phyloP scores from a whole-genome alignment of 1,140 invertebrate genomes.

The Drosophila repleta region DNA sequence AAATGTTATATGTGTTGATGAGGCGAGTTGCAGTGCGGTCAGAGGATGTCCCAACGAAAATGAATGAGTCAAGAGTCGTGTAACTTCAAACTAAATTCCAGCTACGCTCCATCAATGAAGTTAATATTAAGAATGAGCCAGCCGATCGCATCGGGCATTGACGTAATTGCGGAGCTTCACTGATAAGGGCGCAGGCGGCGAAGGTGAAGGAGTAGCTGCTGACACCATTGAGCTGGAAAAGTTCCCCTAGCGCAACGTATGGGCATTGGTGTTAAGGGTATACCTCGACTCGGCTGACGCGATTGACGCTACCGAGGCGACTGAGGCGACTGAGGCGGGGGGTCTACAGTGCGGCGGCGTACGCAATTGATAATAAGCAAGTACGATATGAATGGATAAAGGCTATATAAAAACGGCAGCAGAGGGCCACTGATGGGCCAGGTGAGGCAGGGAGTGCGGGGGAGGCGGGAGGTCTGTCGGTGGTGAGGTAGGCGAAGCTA shows the following conservation, averaged over 20 bases:
- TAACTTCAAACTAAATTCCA: neutral
- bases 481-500: neutral
- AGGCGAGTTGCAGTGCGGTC: no score
- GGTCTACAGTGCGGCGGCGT: no score
- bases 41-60: neutral
- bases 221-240: conserved; percentile 16
- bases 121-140: conserved; percentile 12
- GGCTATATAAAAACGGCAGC: no score
- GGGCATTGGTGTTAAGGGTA: neutral
- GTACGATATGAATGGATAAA: no score
- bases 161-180: conserved; percentile 1
- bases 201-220: conserved; percentile 3
- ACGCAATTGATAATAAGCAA: no score
- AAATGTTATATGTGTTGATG: no score
- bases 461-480: no score
- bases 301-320: no score
- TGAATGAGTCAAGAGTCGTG: conserved; percentile 2
- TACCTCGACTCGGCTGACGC: no score
- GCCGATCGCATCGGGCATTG: conserved; percentile 5
- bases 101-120: neutral
- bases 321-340: no score
- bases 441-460: neutral
- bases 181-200: neutral
- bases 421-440: neutral
- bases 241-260: conserved; percentile 2